These are phyloP conservation scores for Morus bassanus DNA, from an alignment of 2,797 vertebrate species.

Conservation along the genomic window DNA sequence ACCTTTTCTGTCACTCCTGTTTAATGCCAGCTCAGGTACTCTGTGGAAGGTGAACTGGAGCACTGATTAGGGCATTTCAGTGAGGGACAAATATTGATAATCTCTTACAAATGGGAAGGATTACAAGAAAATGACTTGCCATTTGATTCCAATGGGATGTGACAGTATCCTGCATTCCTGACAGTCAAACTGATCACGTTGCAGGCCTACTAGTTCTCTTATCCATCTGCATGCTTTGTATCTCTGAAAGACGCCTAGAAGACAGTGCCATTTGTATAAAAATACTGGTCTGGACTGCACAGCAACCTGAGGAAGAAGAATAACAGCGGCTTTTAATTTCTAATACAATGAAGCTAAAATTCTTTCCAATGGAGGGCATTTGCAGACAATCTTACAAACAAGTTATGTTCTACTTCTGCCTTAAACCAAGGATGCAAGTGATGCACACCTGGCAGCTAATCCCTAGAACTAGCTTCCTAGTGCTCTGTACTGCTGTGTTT, in stretches of 20 bases:
- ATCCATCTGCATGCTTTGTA: background rate
- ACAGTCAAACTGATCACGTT: background rate
- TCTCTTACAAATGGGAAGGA: background rate
- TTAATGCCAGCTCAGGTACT: background rate
- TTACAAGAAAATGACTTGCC: background rate
- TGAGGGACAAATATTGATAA: background rate
- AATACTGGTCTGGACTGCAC: background rate
- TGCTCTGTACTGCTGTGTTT: background rate
- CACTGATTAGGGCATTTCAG: background rate
- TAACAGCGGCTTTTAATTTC: background rate
- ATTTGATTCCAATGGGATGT: background rate
- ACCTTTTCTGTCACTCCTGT: background rate
- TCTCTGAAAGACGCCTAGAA: background rate
- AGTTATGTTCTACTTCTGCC: background rate
- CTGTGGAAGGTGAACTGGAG: background rate
- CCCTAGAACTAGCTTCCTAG: background rate
- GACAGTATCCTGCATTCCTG: background rate
- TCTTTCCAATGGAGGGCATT: background rate
- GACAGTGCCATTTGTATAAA: background rate
- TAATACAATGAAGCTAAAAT: background rate
- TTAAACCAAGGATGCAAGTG: background rate
- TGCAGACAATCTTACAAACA: background rate
- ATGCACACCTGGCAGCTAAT: background rate
- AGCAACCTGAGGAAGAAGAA: background rate
- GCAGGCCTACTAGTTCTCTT: background rate